Evolutionary conservation across 1,140 invertebrate genomes (phyloP), one percentile per base, ranked within the genome.

Genomic region (Luehdorfia chinensis): DNA sequence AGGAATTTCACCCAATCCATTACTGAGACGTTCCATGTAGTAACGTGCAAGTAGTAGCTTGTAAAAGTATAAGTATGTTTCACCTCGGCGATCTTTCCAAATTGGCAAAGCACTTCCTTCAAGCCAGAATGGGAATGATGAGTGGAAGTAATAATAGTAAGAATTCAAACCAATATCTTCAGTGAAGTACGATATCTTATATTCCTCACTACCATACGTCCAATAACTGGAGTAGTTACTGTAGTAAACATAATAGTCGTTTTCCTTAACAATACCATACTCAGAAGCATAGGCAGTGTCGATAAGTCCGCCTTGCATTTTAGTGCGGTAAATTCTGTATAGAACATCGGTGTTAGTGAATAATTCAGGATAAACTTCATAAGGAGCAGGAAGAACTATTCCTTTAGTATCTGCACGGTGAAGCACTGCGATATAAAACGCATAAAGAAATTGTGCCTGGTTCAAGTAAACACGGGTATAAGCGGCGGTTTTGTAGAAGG

Each of bases 121-220:
- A 58, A 91, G 62, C 90, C 90, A 93, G 88, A 90, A 91, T 37
- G 93, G 92, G 74, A 91, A 90, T 15, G 89, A 79, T 37, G 88
- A 71, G 54, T 93, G 90, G 86, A 91, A 89, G 75, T 93, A 91
- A 77, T 89, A 92, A 84, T 94, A 92, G 75, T 88, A 93, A 4
- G 90, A 68, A 76, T 94, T 94, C 37, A 93, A 76, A 30, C 90
- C 89, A 49, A 91, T 81, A 65, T 93, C 93, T 60, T 94, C 91
- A 16, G 90, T 92, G 80, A 93, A 94, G 86, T 95, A 94, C 16
- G 90, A n/a, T n/a, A n/a, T n/a, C n/a, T n/a, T n/a, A n/a, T n/a
- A n/a, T n/a, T n/a, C n/a, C n/a, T n/a, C n/a, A n/a, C n/a, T n/a
- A n/a, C n/a, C n/a, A n/a, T n/a, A n/a, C n/a, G n/a, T n/a, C n/a